Percentiles rank a stretch among this genome's conserved stretches.
phyloP scores from a whole-genome alignment of 2,113 vertebrate species.

The Diadophis punctatus region DNA sequence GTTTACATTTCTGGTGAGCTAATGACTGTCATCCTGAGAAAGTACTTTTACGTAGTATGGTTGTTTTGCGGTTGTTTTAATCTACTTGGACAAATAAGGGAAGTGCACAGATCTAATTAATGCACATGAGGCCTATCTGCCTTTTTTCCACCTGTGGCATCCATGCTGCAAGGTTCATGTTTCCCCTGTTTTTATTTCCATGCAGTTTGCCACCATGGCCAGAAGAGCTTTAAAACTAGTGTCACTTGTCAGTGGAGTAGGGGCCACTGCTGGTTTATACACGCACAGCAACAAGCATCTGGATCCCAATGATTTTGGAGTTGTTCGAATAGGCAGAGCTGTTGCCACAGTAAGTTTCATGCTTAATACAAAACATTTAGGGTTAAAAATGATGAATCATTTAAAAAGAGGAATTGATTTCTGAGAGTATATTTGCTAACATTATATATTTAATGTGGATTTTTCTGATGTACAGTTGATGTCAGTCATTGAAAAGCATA shows the following conservation, averaged over 20 bases:
- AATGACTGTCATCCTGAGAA: background rate
- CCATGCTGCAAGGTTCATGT: background rate
- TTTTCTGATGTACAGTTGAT: background rate
- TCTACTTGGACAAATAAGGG: background rate
- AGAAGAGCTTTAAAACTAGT: conserved; percentile 76
- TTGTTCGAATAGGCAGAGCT: conserved; percentile 87
- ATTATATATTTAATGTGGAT: background rate
- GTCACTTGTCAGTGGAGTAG: conserved; percentile 72
- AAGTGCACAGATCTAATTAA: background rate
- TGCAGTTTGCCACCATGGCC: conserved; percentile 79
- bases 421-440: background rate
- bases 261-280: conserved; percentile 81
- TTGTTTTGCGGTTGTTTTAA: background rate
- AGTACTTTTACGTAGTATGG: background rate
- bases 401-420: background rate
- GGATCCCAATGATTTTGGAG: conserved; percentile 86
- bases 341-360: conserved; percentile 81
- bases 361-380: background rate
- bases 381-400: background rate
- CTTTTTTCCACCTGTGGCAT: background rate
- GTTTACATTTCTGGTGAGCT: background rate
- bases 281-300: conserved; percentile 74
- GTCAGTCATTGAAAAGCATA: background rate
- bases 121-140: background rate
- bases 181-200: conserved; percentile 31